Base-by-base conservation (phyloP, 2,888 invertebrate genomes). In the Terebella lapidaria region DNA sequence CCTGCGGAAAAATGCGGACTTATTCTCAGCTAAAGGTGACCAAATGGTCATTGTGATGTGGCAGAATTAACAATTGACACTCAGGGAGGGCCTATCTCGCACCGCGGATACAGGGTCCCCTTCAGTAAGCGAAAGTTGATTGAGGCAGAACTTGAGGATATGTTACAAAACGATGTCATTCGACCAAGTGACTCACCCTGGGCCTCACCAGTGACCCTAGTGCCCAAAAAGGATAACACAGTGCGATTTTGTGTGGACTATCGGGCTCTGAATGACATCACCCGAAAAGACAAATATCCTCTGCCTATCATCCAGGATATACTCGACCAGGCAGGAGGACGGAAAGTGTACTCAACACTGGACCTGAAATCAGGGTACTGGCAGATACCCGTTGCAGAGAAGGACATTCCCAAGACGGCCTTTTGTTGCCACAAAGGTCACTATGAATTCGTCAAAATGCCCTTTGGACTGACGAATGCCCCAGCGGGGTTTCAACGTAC, bases 181-280 rank as follows among this genome's bases (percentile, higher is more conserved):
- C 24, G 47, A 15, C 56, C 56, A 3, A 25, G 25, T 22, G 3
- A 15, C 4, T 56, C 56, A 5, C 25, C 46, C 22, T 49, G 52
- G 49, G 52, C 57, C 3, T 20, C 18, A 15, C 52, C 57, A 3
- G 52, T 57, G 3, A 52, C 52, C 3, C 30, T 57, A n/a, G 57
- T 53, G 3, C 57, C 52, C 22, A 56, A 56, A 26, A 49, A 24
- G n/a, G 56, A 56, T 47, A 26, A 27, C 5, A 56, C 47, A 3
- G 49, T 28, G 4, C 49, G 57, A 10, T 60, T 58, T 27, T 59
- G 60, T 42, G 60, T 60, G 1, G 57, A 60, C 25, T 60, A 60
- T 53, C 35, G 57, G 1, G 29, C 25, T 24, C 56, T 59, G 4
- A 59, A 59, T 46, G 59, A n/a, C 1, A 47, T 59, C 18, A 59